A percentile compares a stretch with the other conserved stretches of the same genome.
phyloP scores from a whole-genome alignment of 2,797 vertebrate species.

The Geotrypetes seraphini region DNA sequence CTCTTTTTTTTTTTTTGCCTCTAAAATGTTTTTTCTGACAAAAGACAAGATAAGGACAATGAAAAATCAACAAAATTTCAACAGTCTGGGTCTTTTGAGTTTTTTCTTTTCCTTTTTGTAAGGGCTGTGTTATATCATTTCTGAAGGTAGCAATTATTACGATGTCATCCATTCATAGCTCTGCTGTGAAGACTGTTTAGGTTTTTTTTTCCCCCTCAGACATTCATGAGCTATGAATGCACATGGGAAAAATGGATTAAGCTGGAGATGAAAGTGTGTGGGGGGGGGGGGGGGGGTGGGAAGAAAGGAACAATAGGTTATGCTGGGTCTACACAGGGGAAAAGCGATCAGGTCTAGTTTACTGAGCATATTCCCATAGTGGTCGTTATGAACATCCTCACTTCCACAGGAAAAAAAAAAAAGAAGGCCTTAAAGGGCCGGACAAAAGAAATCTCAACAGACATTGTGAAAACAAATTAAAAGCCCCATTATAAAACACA shows the following conservation, averaged over 20 bases:
- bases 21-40: too few relatives aligned
- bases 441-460: slow-evolving; percentile 82
- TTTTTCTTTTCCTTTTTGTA: neutral
- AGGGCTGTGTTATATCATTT: too few relatives aligned
- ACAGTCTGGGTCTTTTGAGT: neutral
- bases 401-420: slow-evolving; percentile 58
- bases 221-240: slow-evolving; percentile 30
- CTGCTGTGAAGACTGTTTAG: slow-evolving; percentile 29
- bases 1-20: too few relatives aligned
- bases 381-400: slow-evolving; percentile 71
- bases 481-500: slow-evolving; percentile 91
- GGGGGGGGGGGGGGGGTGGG: slow-evolving; percentile 20
- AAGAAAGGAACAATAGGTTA: slow-evolving; percentile 50
- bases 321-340: slow-evolving; percentile 36
- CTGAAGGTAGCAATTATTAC: too few relatives aligned
- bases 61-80: neutral
- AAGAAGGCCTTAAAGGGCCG: slow-evolving; percentile 57
- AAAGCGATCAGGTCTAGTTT: slow-evolving; percentile 38
- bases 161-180: slow-evolving; percentile 22
- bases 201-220: too few relatives aligned
- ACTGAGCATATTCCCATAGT: slow-evolving; percentile 60
- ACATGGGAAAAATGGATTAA: slow-evolving; percentile 55
- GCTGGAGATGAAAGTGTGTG: slow-evolving; percentile 43
- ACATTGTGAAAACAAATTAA: slow-evolving; percentile 93
- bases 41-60: too few relatives aligned